Percentiles rank a stretch among this genome's conserved stretches.
phyloP scores from a whole-genome alignment of 2,888 invertebrate species.

The Xanthia icteritia region DNA sequence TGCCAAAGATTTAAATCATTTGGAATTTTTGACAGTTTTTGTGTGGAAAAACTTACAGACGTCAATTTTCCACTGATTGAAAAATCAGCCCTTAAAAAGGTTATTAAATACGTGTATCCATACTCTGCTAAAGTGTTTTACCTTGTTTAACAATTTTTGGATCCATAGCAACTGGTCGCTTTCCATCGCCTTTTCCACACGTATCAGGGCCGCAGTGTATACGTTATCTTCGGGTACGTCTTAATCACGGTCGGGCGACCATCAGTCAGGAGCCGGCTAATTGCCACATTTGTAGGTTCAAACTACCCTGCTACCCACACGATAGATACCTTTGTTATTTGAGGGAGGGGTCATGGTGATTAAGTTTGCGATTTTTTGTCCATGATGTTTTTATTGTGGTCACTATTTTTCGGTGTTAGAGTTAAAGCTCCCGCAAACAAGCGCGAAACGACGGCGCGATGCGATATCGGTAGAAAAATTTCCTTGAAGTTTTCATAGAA shows the following conservation, averaged over 20 bases:
- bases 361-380: not conserved
- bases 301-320: constrained; percentile 68
- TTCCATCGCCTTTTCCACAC: constrained; percentile 21
- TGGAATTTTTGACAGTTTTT: no score
- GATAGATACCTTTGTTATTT: constrained; percentile 51
- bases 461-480: no score
- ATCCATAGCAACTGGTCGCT: not conserved
- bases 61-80: no score
- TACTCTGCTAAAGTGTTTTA: not conserved
- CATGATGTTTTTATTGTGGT: not conserved
- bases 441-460: no score
- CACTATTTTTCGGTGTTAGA: not conserved
- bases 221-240: constrained; percentile 80
- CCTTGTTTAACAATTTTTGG: not conserved
- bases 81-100: no score
- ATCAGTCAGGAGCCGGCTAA: constrained; percentile 83
- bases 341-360: constrained; percentile 10
- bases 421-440: no score
- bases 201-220: constrained; percentile 62
- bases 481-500: no score
- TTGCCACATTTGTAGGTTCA: constrained; percentile 86
- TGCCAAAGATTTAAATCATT: not conserved
- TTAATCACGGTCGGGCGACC: constrained; percentile 83
- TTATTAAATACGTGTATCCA: no score
- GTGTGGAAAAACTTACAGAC: no score